Evolutionary conservation across 2,888 invertebrate genomes (phyloP), one percentile per base, ranked within the genome.

Genomic region (Taphrorychus bicolor): DNA sequence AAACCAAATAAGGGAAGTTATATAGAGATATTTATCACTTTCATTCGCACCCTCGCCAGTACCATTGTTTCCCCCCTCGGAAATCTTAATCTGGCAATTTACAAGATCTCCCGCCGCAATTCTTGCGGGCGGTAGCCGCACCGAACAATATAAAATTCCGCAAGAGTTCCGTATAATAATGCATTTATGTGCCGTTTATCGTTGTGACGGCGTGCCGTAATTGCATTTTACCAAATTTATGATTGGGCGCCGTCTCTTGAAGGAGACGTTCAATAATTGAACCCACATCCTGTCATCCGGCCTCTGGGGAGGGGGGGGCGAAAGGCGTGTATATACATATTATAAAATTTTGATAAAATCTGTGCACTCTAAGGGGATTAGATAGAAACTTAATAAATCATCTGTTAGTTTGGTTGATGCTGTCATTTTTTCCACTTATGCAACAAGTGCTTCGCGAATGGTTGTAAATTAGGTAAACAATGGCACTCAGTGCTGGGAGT

Each of bases 141-240:
- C 49, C 24, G 57, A 49, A 62, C 59, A 62, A 67, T 67, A 67
- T 67, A 67, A 67, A 67, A 67, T 67, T 62, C 62, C 42, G 17
- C 23, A 52, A 18, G 32, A 53, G 42, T 51, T 52, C 16, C 62
- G 62, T 45, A n/a, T n/a, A 61, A 67, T 67, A 67, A 67, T 62
- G 62, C 67, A 45, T 67, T 67, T 58, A 67, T 56, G 40, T 42
- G 56, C 62, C 58, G 58, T 67, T 67, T 67, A 67, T 62, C 22
- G 57, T 56, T 1, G 59, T 48, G 22, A 23, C 60, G 53, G 45
- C 21, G 49, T 18, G 57, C 42, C 32, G 52, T 67, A 67, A 67
- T 67, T 67, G 67, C 67, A 67, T 67, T 67, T 62, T 62, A 52
- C 51, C 11, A 24, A 67, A 67, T 67, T 67, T 67, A 67, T 67